Percentiles rank a stretch among this genome's conserved stretches.
Conservation (phyloP, 1,140 invertebrate species). For the Zelostemma sp. region DNA sequence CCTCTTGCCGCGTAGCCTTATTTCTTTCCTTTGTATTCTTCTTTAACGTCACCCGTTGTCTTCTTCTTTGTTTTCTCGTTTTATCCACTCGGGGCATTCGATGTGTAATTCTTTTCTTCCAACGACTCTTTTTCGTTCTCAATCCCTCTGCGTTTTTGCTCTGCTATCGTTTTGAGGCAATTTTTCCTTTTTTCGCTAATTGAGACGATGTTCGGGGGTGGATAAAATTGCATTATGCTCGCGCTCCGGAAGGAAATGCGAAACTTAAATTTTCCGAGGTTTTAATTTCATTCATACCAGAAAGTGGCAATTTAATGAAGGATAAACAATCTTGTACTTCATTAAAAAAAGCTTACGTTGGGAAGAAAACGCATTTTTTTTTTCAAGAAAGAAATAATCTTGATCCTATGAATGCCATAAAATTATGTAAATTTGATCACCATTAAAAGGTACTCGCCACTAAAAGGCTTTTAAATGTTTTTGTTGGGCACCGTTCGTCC, state of each 20-base stretch:
- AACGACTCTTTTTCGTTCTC: conserved; percentile 26
- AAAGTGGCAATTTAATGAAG: no score
- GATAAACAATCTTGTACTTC: no score
- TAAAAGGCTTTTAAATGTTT: conserved; percentile 1
- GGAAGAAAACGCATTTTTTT: no score
- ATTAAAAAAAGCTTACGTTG: no score
- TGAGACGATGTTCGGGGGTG: no score
- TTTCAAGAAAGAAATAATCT: no score
- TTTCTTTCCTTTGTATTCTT: conserved; percentile 22
- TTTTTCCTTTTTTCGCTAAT: neutral
- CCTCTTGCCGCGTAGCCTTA: conserved; percentile 23
- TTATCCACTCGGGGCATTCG: neutral
- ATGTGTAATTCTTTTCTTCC: conserved; percentile 8
- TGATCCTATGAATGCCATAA: no score
- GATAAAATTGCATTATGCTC: no score
- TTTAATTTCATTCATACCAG: neutral
- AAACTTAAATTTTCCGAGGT: neutral
- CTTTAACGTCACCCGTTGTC: conserved; percentile 9
- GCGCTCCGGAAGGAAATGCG: neutral
- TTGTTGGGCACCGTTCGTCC: neutral
- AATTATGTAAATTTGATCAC: no score
- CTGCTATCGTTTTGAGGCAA: neutral
- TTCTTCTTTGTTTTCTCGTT: conserved; percentile 5
- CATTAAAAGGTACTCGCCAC: neutral
- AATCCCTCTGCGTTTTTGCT: conserved; percentile 7